Base-by-base conservation (phyloP, 1,140 invertebrate genomes). In the Trachymyrmex cornetzi region DNA sequence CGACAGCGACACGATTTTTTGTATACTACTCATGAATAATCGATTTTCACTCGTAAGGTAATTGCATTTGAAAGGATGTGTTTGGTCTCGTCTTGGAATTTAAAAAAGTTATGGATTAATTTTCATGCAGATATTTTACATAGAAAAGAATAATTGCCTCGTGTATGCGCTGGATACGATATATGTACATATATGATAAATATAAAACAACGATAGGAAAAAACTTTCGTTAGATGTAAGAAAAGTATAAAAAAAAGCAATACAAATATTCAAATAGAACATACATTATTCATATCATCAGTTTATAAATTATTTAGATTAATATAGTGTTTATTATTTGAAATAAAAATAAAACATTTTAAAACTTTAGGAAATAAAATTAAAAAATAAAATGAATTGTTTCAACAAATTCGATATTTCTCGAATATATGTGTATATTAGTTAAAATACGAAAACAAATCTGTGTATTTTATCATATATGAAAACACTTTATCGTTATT, bases 81-180 rank as follows among this genome's bases (percentile, higher is more conserved):
- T 55, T 67, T 34, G n/a, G 27, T 34, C 24, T 80, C 34, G 53
- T 80, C 50, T 71, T 24, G 79, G 48, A 59, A 82, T 82, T 59
- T 22, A 59, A 79, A 79, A 79, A 53, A 63, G 57, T 77, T 77
- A 24, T 14, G 12, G 7, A 16, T 44, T 79, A 79, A 48, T 79
- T 66, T 27, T 66, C 3, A 59, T 48, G 75, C 55, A 63, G 34
- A 63, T 61, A 22, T 16, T 48, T 27, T 77, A 63, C 22, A 50
- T 38, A 16, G 9, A 38, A 19, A 22, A 80, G 27, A 53, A 44
- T 80, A 55, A 53, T 24, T 22, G 19, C 1, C 27, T 77, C 5
- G n/a, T 9, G 12, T 50, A 50, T 50, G 14, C 14, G 48, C 14
- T 50, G 16, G 3, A 50, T 50, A 14, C 3, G 4, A 50, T 16